A percentile compares a stretch with the other conserved stretches of the same genome.
Conservation (phyloP, 2,888 invertebrate genomes). For the Drosophila nr. perissopoda region DNA sequence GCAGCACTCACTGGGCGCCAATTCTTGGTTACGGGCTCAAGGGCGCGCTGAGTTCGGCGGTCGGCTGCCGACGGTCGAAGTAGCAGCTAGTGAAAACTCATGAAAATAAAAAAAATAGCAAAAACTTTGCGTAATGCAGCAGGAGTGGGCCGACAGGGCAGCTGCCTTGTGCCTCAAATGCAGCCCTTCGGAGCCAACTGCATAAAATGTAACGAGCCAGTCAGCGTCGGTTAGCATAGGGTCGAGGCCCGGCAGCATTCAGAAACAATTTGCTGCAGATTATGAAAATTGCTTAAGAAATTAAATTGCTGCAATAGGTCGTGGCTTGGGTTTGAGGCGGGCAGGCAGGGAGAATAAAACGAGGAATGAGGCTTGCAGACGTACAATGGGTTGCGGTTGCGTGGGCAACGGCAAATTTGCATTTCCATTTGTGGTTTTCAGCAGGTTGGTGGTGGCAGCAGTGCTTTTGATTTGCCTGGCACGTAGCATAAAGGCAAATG, state of each 20-base stretch:
- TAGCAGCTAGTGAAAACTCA: conserved; percentile 54
- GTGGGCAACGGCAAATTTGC: conserved; percentile 73
- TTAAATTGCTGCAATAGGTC: conserved; percentile 79
- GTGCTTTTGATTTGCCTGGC: conserved; percentile 73
- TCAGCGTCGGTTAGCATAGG: conserved; percentile 27
- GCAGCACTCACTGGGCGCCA: conserved; percentile 14
- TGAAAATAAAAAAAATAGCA: conserved; percentile 65
- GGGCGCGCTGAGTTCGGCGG: conserved; percentile 49
- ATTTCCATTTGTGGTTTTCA: conserved; percentile 75
- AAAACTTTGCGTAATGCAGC: conserved; percentile 68
- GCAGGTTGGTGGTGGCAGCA: conserved; percentile 16
- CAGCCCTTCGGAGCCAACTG: conserved; percentile 59
- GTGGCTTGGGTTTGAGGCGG: conserved; percentile 20
- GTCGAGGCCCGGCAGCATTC: conserved; percentile 68
- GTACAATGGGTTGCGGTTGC: conserved; percentile 56
- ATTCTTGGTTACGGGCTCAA: conserved; percentile 43
- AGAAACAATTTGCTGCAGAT: conserved; percentile 82
- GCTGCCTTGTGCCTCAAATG: conserved; percentile 58
- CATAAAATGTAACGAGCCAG: conserved; percentile 75
- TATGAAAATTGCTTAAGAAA: conserved; percentile 83
- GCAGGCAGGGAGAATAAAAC: neutral
- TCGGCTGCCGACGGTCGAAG: conserved; percentile 20
- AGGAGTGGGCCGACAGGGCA: conserved; percentile 26
- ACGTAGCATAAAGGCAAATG: conserved; percentile 68
- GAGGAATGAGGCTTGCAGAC: conserved; percentile 6